Evolutionary conservation across 2,113 vertebrate genomes (phyloP).

Genomic region (Hemiscyllium ocellatum): DNA sequence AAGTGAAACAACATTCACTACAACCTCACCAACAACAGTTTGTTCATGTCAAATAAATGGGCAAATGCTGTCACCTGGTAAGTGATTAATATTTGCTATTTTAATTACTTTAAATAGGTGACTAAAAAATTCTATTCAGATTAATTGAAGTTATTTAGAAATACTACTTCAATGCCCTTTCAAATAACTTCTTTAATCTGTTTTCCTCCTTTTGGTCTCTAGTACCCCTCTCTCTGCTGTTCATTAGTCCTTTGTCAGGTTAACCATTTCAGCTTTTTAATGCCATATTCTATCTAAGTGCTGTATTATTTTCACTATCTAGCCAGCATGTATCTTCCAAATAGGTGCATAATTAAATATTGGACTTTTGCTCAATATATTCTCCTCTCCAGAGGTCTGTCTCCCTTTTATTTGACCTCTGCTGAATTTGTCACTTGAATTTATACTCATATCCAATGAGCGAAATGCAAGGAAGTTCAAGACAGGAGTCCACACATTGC

Average conservation of each 20-base stretch:
- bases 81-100: background rate
- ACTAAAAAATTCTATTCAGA: background rate
- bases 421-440: background rate
- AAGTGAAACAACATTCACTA: background rate
- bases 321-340: background rate
- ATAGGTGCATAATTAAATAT: background rate
- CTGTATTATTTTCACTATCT: background rate
- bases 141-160: background rate
- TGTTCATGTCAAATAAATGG: background rate
- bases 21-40: background rate
- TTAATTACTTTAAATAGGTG: background rate
- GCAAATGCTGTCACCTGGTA: background rate
- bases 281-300: background rate
- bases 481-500: no score
- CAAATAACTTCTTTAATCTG: background rate
- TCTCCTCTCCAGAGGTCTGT: background rate
- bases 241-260: background rate
- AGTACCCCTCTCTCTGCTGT: background rate
- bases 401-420: background rate
- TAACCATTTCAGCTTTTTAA: background rate
- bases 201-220: background rate
- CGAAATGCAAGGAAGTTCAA: no score
- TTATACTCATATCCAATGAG: background rate
- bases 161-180: background rate
- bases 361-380: background rate